A percentile compares a stretch with the other conserved stretches of the same genome.
Conservation (phyloP, 2,888 invertebrate species). For the Fragum fragum region DNA sequence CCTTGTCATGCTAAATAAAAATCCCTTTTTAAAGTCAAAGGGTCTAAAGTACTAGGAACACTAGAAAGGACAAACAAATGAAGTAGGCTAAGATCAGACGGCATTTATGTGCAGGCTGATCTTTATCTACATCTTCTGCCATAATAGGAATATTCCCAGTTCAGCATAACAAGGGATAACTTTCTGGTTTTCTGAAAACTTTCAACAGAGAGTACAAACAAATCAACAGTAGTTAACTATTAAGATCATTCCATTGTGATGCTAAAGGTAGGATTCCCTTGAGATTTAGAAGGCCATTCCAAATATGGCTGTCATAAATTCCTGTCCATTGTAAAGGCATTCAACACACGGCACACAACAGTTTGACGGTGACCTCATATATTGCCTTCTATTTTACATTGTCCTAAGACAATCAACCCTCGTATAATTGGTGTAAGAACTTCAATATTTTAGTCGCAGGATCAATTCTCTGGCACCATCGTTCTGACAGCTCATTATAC, state of each 20-base stretch:
- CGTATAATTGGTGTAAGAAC: conserved; percentile 66
- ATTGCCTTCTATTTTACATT: conserved; percentile 39
- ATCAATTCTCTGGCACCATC: conserved; percentile 66
- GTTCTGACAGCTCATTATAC: conserved; percentile 71
- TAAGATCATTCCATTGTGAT: background rate
- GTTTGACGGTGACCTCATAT: conserved; percentile 34
- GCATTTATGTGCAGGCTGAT: too few relatives aligned
- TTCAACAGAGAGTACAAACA: background rate
- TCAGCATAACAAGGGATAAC: too few relatives aligned
- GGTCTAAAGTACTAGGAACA: too few relatives aligned
- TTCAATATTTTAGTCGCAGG: conserved; percentile 67
- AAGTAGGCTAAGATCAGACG: too few relatives aligned
- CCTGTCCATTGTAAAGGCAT: conserved; percentile 16
- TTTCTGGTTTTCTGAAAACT: too few relatives aligned
- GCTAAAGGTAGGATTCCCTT: background rate
- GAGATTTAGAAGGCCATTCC: background rate
- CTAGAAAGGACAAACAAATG: too few relatives aligned
- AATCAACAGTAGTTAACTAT: background rate
- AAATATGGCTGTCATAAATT: conserved; percentile 28
- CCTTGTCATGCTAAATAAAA: too few relatives aligned
- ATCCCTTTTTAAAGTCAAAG: too few relatives aligned
- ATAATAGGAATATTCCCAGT: too few relatives aligned
- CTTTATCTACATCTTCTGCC: too few relatives aligned
- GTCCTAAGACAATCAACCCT: conserved; percentile 62
- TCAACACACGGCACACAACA: conserved; percentile 24